A percentile compares a stretch with the other conserved stretches of the same genome.
Conservation (phyloP, 2,797 vertebrate genomes). For the Lepus townsendii region DNA sequence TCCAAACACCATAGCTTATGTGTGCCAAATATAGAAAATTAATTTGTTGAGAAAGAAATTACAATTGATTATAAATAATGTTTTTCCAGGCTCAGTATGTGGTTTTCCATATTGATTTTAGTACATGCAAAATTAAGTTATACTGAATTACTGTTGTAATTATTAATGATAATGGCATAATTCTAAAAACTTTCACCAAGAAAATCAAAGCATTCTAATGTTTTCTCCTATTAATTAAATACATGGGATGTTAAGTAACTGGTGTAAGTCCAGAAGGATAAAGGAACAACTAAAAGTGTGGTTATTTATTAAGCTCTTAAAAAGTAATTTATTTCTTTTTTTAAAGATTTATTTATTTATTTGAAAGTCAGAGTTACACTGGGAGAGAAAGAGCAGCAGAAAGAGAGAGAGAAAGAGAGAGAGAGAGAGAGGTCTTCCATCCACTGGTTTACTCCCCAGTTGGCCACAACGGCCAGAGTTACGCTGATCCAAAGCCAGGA, state of each 20-base stretch:
- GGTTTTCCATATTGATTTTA: conserved; percentile 77
- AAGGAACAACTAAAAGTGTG: background rate
- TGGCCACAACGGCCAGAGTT: no score
- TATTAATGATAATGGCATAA: conserved; percentile 76
- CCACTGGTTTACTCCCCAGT: no score
- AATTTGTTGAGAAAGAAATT: conserved; percentile 71
- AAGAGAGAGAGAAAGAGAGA: no score
- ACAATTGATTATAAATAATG: conserved; percentile 76
- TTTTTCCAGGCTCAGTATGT: conserved; percentile 66
- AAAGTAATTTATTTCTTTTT: background rate
- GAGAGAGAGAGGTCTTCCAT: no score
- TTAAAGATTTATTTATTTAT: no score
- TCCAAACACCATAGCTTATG: conserved; percentile 51
- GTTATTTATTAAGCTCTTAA: conserved; percentile 36
- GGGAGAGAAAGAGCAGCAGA: no score
- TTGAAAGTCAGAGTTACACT: no score
- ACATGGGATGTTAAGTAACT: conserved; percentile 43
- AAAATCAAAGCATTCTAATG: conserved; percentile 50
- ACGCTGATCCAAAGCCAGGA: no score
- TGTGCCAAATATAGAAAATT: conserved; percentile 65
- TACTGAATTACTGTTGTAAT: conserved; percentile 64
- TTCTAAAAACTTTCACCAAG: conserved; percentile 65
- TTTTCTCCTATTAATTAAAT: conserved; percentile 65
- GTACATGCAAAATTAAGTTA: conserved; percentile 64
- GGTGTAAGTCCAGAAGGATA: conserved; percentile 7